Evolutionary conservation across 1,140 invertebrate species (phyloP).

Genomic region (Danaus plexippus): DNA sequence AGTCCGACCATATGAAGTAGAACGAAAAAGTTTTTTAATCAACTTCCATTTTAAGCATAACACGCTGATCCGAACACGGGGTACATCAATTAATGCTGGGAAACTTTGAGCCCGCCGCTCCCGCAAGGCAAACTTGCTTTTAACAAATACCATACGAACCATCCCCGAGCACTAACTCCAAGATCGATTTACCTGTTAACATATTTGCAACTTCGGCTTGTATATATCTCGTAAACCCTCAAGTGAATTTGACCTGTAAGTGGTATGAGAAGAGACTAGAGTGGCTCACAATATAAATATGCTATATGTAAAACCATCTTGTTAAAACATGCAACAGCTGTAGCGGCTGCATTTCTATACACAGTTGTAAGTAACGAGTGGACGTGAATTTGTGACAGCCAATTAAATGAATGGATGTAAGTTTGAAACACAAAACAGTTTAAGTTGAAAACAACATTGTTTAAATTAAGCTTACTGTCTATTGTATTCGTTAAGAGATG

Average conservation of each 20-base stretch:
- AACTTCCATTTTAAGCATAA: slow-evolving; percentile 21
- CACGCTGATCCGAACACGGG: slow-evolving; percentile 17
- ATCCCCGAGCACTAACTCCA: slow-evolving; percentile 39
- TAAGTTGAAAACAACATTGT: not conserved
- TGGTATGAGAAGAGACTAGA: slow-evolving; percentile 12
- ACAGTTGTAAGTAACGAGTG: slow-evolving; percentile 23
- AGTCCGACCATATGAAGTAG: slow-evolving; percentile 12
- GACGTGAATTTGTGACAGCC: slow-evolving; percentile 27
- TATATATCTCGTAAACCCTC: slow-evolving; percentile 26
- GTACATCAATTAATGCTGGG: slow-evolving; percentile 34
- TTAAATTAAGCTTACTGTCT: no score
- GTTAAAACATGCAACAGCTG: slow-evolving; percentile 21
- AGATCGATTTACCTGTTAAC: slow-evolving; percentile 57
- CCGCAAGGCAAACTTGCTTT: slow-evolving; percentile 32
- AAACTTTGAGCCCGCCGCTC: slow-evolving; percentile 26
- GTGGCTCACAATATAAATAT: slow-evolving; percentile 9
- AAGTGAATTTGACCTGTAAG: slow-evolving; percentile 18
- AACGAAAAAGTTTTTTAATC: slow-evolving; percentile 26
- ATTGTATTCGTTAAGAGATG: not conserved
- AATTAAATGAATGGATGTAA: slow-evolving; percentile 18
- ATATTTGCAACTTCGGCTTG: slow-evolving; percentile 41
- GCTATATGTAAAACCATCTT: slow-evolving; percentile 6
- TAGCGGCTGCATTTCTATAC: slow-evolving; percentile 26
- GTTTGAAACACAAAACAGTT: slow-evolving; percentile 12
- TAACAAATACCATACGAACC: slow-evolving; percentile 49